phyloP scores from a whole-genome alignment of 2,113 vertebrate genomes.

The Upupa epops region DNA sequence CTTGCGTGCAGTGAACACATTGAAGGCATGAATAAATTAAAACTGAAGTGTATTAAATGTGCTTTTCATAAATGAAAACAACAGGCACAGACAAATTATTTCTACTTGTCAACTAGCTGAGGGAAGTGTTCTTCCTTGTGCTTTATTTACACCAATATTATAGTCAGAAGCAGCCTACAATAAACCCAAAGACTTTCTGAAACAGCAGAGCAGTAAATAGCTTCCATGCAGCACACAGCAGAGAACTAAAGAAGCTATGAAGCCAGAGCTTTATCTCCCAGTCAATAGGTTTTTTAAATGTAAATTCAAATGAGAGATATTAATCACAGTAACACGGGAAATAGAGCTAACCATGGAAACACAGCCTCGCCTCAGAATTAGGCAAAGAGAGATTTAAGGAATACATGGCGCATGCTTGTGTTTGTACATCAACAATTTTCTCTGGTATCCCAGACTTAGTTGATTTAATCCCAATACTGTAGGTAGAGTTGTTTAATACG shows the following conservation, averaged over 20 bases:
- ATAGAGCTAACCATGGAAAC: not conserved
- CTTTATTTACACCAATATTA: constrained; percentile 56
- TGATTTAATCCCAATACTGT: constrained; percentile 21
- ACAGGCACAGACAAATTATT: constrained; percentile 69
- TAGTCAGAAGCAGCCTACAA: constrained; percentile 30
- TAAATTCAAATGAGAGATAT: not conserved
- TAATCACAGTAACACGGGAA: not conserved
- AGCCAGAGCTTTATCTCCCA: not conserved
- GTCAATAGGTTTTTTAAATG: not conserved
- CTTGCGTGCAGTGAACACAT: constrained; percentile 57
- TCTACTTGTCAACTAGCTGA: constrained; percentile 54
- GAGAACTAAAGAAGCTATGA: not conserved
- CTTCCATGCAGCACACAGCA: not conserved
- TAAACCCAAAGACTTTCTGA: constrained; percentile 38
- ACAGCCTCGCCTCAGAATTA: not conserved
- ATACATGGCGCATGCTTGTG: not conserved
- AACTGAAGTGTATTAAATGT: constrained; percentile 61
- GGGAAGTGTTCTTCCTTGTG: constrained; percentile 39
- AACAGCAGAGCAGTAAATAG: constrained; percentile 35
- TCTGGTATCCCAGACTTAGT: not conserved
- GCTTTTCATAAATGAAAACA: constrained; percentile 64
- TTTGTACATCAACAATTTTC: constrained; percentile 1
- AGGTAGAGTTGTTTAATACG: constrained; percentile 15
- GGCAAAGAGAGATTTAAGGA: constrained; percentile 3
- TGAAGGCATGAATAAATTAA: constrained; percentile 70